Percentiles rank a stretch among this genome's conserved stretches.
These are phyloP conservation scores for Perdita meconis DNA, from an alignment of 2,888 invertebrate species.

Conservation along the genomic window DNA sequence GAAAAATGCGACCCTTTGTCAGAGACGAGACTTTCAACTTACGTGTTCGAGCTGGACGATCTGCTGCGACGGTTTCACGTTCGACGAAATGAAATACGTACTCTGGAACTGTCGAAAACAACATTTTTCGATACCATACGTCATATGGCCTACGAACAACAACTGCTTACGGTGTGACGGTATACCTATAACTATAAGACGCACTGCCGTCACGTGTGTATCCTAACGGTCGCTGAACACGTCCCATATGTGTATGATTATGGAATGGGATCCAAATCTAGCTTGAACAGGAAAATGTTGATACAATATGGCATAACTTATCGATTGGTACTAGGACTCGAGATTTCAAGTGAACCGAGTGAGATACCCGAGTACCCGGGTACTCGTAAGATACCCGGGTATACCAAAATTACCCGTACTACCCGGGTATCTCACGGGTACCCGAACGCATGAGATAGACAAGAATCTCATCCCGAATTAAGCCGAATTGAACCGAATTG, in stretches of 20 bases:
- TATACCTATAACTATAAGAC: too few relatives aligned
- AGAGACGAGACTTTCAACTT: not conserved
- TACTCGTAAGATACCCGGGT: too few relatives aligned
- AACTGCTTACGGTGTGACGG: not conserved
- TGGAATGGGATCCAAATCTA: constrained; percentile 22
- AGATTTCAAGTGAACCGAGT: constrained; percentile 40
- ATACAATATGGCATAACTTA: constrained; percentile 28
- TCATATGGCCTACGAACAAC: not conserved
- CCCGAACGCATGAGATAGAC: too few relatives aligned
- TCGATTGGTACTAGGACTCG: constrained; percentile 44
- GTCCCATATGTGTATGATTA: constrained; percentile 20
- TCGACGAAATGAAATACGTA: not conserved
- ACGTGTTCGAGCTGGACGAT: not conserved
- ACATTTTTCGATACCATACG: not conserved
- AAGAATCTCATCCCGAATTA: too few relatives aligned
- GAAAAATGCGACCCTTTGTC: constrained; percentile 20
- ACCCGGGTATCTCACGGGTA: too few relatives aligned
- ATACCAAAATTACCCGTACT: too few relatives aligned
- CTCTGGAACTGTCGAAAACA: too few relatives aligned
- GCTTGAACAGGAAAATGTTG: constrained; percentile 59
- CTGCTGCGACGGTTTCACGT: not conserved
- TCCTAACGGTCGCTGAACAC: constrained; percentile 6
- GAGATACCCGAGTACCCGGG: constrained; percentile 24
- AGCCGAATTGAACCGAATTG: too few relatives aligned
- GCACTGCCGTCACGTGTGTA: constrained; percentile 9